phyloP scores from a whole-genome alignment of 2,797 vertebrate genomes.

The Vultur gryphus region DNA sequence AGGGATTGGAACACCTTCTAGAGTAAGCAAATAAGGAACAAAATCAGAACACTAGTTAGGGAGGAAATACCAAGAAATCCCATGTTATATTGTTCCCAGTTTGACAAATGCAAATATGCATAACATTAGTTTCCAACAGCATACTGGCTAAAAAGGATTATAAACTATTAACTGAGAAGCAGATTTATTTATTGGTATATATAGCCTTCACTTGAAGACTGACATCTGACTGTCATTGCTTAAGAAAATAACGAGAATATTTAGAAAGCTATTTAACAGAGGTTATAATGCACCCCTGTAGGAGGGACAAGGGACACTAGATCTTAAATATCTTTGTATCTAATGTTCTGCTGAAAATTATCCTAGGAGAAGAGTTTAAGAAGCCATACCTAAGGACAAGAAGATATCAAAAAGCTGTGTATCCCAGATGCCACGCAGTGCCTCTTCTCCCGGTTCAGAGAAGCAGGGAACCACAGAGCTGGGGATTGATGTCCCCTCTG shows the following conservation, averaged over 20 bases:
- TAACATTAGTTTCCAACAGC: background rate
- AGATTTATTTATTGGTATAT: background rate
- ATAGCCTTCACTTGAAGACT: background rate
- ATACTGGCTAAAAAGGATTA: background rate
- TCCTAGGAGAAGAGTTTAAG: background rate
- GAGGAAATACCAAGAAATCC: background rate
- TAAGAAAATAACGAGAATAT: background rate
- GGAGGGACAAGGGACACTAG: background rate
- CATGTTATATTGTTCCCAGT: background rate
- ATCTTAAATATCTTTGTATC: background rate
- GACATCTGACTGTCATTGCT: background rate
- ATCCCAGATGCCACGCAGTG: no score
- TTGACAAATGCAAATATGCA: background rate
- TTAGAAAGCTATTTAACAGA: background rate
- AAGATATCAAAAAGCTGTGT: accelerated
- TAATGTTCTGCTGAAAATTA: background rate
- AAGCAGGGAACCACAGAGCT: background rate
- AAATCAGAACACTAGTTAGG: background rate
- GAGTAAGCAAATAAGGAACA: background rate
- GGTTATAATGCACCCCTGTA: background rate
- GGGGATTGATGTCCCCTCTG: no score
- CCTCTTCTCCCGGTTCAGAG: background rate
- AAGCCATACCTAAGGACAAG: background rate
- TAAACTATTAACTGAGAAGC: background rate
- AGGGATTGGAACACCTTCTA: background rate